These are phyloP conservation scores for Operophtera brumata DNA, from an alignment of 2,888 invertebrate genomes.

Conservation along the genomic window DNA sequence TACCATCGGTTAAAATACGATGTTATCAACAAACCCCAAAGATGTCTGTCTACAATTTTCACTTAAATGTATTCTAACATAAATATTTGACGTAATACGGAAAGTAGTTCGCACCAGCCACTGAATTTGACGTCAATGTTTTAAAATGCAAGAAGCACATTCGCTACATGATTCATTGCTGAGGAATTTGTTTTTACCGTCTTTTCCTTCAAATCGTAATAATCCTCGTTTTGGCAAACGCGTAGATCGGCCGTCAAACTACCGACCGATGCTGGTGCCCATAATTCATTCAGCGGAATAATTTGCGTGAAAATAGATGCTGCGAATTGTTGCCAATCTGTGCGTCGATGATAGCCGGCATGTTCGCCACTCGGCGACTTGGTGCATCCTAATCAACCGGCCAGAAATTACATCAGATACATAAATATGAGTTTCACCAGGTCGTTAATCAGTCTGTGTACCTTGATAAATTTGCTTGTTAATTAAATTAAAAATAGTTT, in stretches of 20 bases:
- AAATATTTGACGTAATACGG: conserved; percentile 42
- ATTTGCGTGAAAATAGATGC: conserved; percentile 52
- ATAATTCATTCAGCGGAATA: conserved; percentile 56
- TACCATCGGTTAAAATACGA: neutral
- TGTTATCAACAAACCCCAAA: conserved; percentile 14
- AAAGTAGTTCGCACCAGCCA: conserved; percentile 44
- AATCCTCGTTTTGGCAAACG: conserved; percentile 62
- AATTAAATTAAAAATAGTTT: conserved; percentile 4
- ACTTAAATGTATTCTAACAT: conserved; percentile 20
- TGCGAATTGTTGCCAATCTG: conserved; percentile 51
- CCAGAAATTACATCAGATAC: conserved; percentile 12
- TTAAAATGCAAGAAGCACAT: conserved; percentile 50
- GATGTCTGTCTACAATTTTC: conserved; percentile 24
- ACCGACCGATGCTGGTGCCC: conserved; percentile 32
- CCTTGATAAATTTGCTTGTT: conserved; percentile 12
- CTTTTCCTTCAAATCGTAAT: conserved; percentile 35
- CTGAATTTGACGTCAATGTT: conserved; percentile 60
- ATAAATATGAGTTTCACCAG: conserved; percentile 17
- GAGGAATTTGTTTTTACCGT: conserved; percentile 40
- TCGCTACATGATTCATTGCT: conserved; percentile 49
- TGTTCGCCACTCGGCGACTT: conserved; percentile 30
- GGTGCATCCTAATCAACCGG: conserved; percentile 34
- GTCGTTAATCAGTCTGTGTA: neutral
- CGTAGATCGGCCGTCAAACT: conserved; percentile 41
- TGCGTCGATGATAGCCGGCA: conserved; percentile 31